These are phyloP conservation scores for Drosophila tanythrix DNA, from an alignment of 2,888 invertebrate species.

Conservation along the genomic window DNA sequence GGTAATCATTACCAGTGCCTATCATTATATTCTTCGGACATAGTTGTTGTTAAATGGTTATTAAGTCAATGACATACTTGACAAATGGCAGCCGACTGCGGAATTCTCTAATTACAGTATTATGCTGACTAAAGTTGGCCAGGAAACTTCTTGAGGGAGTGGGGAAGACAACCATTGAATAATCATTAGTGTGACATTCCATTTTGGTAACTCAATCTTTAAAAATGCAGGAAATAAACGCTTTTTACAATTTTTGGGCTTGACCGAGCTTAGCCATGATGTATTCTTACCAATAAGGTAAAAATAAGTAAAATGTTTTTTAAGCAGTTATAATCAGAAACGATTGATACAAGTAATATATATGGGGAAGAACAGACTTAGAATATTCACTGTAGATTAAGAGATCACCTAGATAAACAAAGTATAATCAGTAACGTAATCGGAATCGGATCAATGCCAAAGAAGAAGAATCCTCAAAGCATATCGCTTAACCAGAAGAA, in stretches of 20 bases:
- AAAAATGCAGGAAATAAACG: background rate
- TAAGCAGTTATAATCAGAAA: background rate
- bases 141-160: background rate
- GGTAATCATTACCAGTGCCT: conserved; percentile 1
- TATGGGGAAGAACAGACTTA: background rate
- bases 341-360: background rate
- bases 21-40: background rate
- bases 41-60: background rate
- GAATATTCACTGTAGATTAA: background rate
- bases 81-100: background rate
- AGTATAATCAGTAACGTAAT: background rate
- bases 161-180: background rate
- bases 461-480: background rate
- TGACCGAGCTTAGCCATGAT: background rate
- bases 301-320: background rate
- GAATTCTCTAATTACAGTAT: background rate
- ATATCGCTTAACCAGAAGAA: background rate
- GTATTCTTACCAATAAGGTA: background rate
- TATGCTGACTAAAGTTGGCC: background rate
- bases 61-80: background rate
- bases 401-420: background rate
- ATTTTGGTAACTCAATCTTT: background rate
- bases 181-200: background rate
- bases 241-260: background rate
- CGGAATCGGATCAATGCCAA: too few species aligned